Evolutionary conservation across 1,140 invertebrate genomes (phyloP).

Genomic region (Drosophila malerkotliana): DNA sequence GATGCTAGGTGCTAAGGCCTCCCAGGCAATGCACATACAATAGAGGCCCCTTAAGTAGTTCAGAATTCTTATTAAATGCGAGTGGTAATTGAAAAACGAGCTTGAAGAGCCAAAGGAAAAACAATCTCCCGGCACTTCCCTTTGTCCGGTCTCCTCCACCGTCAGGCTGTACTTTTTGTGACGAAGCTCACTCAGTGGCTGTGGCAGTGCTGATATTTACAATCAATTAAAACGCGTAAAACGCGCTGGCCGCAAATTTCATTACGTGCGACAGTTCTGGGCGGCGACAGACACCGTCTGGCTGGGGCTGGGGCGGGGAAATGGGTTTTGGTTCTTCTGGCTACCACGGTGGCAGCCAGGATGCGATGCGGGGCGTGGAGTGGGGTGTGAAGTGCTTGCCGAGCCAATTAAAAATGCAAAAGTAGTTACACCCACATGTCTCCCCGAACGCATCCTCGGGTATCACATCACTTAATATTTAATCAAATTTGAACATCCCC

Average conservation of each 20-base stretch:
- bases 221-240: conserved; percentile 78
- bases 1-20: too few species aligned
- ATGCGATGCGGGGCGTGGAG: not conserved
- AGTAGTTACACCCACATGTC: conserved; percentile 56
- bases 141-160: not conserved
- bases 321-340: conserved; percentile 40
- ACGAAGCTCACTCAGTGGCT: conserved; percentile 23
- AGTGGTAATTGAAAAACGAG: too few species aligned
- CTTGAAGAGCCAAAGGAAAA: too few species aligned
- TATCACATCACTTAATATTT: conserved; percentile 74
- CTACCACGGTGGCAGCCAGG: conserved; percentile 3
- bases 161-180: not conserved
- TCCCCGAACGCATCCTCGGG: conserved; percentile 30
- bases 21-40: too few species aligned
- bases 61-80: too few species aligned
- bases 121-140: not conserved
- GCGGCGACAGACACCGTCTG: conserved; percentile 11
- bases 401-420: conserved; percentile 77
- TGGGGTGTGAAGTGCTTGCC: conserved; percentile 63
- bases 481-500: conserved; percentile 68
- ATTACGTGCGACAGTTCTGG: conserved; percentile 58
- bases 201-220: conserved; percentile 72
- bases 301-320: not conserved
- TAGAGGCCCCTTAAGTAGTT: too few species aligned
- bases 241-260: conserved; percentile 73